These are phyloP conservation scores for Eucidaris tribuloides DNA, from an alignment of 35 echinoderm and acorn worm genomes.

Conservation along the genomic window DNA sequence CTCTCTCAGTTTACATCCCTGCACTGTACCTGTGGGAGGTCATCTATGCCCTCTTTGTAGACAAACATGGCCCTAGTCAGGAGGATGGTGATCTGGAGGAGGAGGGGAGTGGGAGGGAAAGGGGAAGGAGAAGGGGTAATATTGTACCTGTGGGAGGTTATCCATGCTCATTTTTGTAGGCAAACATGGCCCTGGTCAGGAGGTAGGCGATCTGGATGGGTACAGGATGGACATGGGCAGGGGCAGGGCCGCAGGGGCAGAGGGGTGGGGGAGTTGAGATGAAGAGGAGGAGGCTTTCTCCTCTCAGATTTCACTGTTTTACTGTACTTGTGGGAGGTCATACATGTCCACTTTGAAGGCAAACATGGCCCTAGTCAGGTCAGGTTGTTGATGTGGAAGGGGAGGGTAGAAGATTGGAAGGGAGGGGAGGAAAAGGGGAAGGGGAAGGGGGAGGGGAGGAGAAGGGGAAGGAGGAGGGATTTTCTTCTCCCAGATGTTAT, in stretches of 20 bases:
- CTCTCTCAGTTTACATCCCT: no score
- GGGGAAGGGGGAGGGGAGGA: no score
- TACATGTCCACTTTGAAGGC: conserved; percentile 89
- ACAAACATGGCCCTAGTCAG: conserved; percentile 79
- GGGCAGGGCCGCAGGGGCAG: conserved; percentile 81
- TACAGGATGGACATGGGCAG: no score
- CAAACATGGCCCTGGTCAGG: conserved; percentile 84
- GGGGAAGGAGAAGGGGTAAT: no score
- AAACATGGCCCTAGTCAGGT: conserved; percentile 82
- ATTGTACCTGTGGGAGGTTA: conserved; percentile 97
- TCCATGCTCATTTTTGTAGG: conserved; percentile 88
- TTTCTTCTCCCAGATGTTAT: no score
- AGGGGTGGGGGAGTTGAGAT: no score
- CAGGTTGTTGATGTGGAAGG: conserved; percentile 89
- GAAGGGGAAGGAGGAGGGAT: no score
- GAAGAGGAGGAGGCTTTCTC: no score
- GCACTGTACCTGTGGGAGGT: conserved; percentile 69
- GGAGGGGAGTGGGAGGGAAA: no score
- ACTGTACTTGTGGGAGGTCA: conserved; percentile 85
- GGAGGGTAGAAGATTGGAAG: no score
- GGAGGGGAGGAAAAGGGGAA: no score
- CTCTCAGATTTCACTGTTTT: no score
- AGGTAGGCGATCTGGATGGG: conserved; percentile 91
- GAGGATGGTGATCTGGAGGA: conserved; percentile 73
- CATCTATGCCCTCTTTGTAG: conserved; percentile 71